Evolutionary conservation across 2,888 invertebrate genomes (phyloP), one percentile per base, ranked within the genome.

Genomic region (Aphodius sticticus): DNA sequence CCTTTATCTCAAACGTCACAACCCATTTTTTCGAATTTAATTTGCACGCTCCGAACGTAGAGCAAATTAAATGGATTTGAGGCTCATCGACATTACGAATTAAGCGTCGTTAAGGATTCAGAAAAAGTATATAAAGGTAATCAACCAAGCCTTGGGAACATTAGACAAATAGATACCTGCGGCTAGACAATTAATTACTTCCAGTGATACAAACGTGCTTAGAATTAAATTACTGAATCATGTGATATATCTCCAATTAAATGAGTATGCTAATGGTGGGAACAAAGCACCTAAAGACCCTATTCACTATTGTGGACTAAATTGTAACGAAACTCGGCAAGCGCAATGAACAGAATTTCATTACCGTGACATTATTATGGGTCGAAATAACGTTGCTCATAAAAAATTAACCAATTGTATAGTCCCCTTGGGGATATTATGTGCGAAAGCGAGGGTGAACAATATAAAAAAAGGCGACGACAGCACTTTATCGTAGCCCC

Each of bases 241-340:
- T 12, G 53, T 53, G 53, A 53, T 53, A 12, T 53, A 7, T 12
- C 53, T 53, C 53, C 53, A 53, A 53, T 53, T 53, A 53, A 53
- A 53, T 53, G 53, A 53, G 53, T 53, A 53, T 53, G 53, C 53
- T 53, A 53, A 53, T 53, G 53, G 53, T 53, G 53, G 53, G 53
- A 53, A 53, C 53, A 53, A 53, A 53, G 53, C 7, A 12, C 53
- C 53, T 53, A 53, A 53, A 53, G 53, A 53, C 53, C 53, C 53
- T 53, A 53, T 53, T 53, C 53, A 53, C 53, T 12, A 53, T 53
- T 53, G 53, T 53, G 53, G 7, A 53, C 53, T 2, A 53, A 53
- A 53, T 53, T 53, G 53, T 53, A 53, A 53, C 53, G 53, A 53
- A 53, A 53, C 7, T 53, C 53, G 12, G 53, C 53, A 12, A 53